These are phyloP conservation scores for Myotis lucifugus DNA, from an alignment of 2,113 vertebrate species.

Conservation along the genomic window DNA sequence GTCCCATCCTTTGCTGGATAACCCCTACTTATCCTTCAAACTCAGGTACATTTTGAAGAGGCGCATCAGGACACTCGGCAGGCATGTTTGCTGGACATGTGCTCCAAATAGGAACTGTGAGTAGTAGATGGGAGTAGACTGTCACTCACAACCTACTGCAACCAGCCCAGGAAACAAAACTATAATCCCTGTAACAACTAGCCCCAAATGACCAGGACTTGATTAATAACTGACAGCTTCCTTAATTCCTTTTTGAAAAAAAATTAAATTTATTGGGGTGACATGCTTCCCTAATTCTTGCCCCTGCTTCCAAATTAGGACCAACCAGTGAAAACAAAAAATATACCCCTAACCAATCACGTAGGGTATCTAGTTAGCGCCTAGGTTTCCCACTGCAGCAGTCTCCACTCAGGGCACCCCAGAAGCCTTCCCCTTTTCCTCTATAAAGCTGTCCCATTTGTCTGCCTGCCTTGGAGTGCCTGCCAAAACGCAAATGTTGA, in stretches of 20 bases:
- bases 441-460: neutral
- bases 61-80: neutral
- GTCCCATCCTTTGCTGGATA: neutral
- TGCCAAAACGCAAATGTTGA: neutral
- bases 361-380: neutral
- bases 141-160: neutral
- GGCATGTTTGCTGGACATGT: neutral
- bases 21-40: neutral
- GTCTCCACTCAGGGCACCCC: no score
- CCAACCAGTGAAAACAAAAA: neutral
- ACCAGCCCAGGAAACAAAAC: neutral
- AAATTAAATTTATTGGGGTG: no score
- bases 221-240: neutral
- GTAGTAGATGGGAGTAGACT: neutral
- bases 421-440: neutral
- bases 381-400: no score
- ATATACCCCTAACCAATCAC: neutral
- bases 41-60: neutral
- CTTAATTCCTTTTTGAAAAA: neutral
- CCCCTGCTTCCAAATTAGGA: neutral
- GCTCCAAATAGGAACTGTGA: neutral
- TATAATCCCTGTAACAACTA: neutral
- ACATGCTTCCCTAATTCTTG: neutral
- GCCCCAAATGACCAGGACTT: neutral
- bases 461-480: neutral